Evolutionary conservation across 2,113 vertebrate species (phyloP), one percentile per base, ranked within the genome.

Genomic region (Phalacrocorax carbo): DNA sequence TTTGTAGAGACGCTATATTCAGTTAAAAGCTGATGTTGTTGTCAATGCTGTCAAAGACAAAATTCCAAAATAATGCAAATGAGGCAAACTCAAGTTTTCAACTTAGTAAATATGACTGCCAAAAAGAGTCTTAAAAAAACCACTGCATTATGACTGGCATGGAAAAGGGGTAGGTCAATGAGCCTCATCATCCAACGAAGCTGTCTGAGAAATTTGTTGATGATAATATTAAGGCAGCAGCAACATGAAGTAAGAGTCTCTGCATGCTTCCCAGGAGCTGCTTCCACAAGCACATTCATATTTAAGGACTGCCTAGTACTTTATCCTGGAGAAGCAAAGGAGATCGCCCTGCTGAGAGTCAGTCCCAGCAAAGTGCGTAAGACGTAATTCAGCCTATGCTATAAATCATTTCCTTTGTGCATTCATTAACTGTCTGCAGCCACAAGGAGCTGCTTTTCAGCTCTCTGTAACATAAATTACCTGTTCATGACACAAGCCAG

Each of bases 81-180:
- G 20, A 34, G 73, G 73, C 85, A 96, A 95, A 94, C 68, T 96
- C 75, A 72, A 87, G 75, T 94, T 95, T 93, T 86, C 91, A 96
- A 96, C 88, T 97, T 95, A 92, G 82, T 96, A 96, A 96, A 61
- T 66, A 42, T 51, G 54, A 93, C 96, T 97, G 86, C 77, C 97
- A 97, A 93, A 95, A 92, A 90, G 64, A 94, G 77, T 92, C 82
- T 94, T 84, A 40, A 90, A 97, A 94, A 90, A 34, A 20, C 18
- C 49, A 94, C 54, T 61, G 51, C 54, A 49, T 83, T 54, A 52
- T 20, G 22, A 55, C 64, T 90, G 68, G 76, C 71, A 86, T 16
- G 60, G 93, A 93, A 85, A 94, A 68, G 62, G 62, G 61, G 69
- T 32, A 91, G 84, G 92, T 84, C 77, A 57, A 60, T 27, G 52